phyloP scores from a whole-genome alignment of 1,140 invertebrate species.

The Ostrea edulis region DNA sequence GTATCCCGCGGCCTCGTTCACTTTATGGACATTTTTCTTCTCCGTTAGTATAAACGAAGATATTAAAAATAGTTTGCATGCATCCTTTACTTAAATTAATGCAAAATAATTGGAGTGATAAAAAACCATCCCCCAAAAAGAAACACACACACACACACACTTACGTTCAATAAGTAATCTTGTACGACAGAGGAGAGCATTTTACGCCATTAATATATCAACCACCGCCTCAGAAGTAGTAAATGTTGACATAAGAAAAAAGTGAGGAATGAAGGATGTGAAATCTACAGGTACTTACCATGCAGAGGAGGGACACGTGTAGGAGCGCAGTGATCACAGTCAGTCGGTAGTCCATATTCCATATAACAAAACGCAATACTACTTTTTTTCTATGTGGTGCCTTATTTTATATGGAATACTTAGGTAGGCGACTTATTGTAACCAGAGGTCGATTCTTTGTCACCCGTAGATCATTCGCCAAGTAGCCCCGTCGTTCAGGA shows the following conservation, averaged over 20 bases:
- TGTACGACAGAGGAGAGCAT: neutral
- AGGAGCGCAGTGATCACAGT: neutral
- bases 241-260: neutral
- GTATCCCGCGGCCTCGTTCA: no score
- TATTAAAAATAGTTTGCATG: no score
- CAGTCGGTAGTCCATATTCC: slow-evolving; percentile 17
- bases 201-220: neutral
- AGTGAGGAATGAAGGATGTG: neutral
- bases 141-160: neutral
- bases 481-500: slow-evolving; percentile 31
- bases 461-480: slow-evolving; percentile 35
- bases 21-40: no score
- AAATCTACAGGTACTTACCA: slow-evolving; percentile 14
- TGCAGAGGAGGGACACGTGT: neutral
- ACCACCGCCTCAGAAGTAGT: neutral
- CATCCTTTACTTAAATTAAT: no score
- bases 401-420: slow-evolving; percentile 36
- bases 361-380: neutral
- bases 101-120: no score
- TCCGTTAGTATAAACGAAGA: no score
- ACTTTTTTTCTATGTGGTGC: slow-evolving; percentile 15
- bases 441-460: slow-evolving; percentile 35
- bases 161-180: neutral
- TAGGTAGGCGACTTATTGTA: slow-evolving; percentile 29
- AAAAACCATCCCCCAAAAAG: no score